phyloP scores from a whole-genome alignment of 1,140 invertebrate genomes.

The Saxidomus purpurata region DNA sequence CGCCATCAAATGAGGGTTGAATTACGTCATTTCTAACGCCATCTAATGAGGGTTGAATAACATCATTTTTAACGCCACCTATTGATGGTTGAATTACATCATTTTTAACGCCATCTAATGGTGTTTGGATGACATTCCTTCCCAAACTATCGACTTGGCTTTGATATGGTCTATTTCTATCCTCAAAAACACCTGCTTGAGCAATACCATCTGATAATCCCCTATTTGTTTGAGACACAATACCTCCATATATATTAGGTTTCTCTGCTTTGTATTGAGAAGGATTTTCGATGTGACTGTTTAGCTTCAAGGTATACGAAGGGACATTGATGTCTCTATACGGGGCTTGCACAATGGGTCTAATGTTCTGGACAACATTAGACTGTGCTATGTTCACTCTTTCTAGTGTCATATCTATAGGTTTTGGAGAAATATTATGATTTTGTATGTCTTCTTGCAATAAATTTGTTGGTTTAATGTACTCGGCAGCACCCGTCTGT shows the following conservation, averaged over 20 bases:
- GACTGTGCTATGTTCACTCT: too few species aligned
- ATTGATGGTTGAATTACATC: not conserved
- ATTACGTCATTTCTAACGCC: not conserved
- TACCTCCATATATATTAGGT: not conserved
- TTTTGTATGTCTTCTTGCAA: too few species aligned
- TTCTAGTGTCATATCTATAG: too few species aligned
- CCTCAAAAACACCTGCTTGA: not conserved
- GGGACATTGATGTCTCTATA: not conserved
- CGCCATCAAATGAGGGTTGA: not conserved
- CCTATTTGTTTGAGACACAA: not conserved
- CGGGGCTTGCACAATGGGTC: too few species aligned
- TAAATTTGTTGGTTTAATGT: too few species aligned
- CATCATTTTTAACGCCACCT: not conserved
- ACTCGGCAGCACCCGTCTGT: too few species aligned
- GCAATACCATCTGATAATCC: not conserved
- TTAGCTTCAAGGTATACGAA: not conserved
- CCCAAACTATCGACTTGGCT: too few species aligned
- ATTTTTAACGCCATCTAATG: not conserved
- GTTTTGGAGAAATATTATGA: too few species aligned
- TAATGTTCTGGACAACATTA: too few species aligned
- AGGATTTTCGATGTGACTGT: not conserved
- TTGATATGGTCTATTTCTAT: not conserved
- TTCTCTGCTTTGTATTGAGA: not conserved
- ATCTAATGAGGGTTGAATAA: not conserved
- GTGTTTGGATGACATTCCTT: not conserved